Percentiles rank a stretch among this genome's conserved stretches.
Evolutionary conservation across 1,140 invertebrate genomes (phyloP).

Genomic region (Drosophila jambulina): DNA sequence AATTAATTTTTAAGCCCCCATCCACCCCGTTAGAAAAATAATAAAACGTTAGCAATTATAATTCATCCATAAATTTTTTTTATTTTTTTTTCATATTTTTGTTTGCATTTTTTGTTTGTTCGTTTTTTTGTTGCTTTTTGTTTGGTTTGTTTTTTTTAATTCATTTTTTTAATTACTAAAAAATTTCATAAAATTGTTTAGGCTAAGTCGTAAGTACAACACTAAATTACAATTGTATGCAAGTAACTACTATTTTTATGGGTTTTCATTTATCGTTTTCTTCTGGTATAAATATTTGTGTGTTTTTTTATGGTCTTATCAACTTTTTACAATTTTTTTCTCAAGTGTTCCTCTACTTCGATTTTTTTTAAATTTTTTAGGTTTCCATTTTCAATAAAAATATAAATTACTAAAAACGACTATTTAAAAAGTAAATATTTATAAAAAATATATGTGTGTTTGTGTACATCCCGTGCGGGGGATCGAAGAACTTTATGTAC

Average conservation of each 20-base stretch:
- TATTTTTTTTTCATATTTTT: slow-evolving; percentile 73
- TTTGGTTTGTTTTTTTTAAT: slow-evolving; percentile 68
- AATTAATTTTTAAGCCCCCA: too few relatives aligned
- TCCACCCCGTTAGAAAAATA: slow-evolving; percentile 22
- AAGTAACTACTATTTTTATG: slow-evolving; percentile 75
- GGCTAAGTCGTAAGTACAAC: slow-evolving; percentile 81
- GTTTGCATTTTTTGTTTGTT: slow-evolving; percentile 60
- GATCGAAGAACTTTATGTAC: slow-evolving; percentile 38
- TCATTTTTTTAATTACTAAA: slow-evolving; percentile 81
- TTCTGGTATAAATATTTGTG: slow-evolving; percentile 69
- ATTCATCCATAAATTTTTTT: slow-evolving; percentile 82
- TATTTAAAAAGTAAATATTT: slow-evolving; percentile 84
- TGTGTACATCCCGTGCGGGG: slow-evolving; percentile 24
- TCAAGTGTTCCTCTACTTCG: slow-evolving; percentile 39
- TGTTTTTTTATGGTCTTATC: slow-evolving; percentile 47
- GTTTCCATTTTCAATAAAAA: slow-evolving; percentile 75
- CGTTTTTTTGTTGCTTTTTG: slow-evolving; percentile 42
- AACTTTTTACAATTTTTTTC: slow-evolving; percentile 74
- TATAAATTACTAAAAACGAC: slow-evolving; percentile 84
- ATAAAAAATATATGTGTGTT: slow-evolving; percentile 70
- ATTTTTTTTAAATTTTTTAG: slow-evolving; percentile 53
- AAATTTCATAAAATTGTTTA: slow-evolving; percentile 84
- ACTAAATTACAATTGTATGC: slow-evolving; percentile 83
- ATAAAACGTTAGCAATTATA: slow-evolving; percentile 61
- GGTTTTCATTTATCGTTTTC: slow-evolving; percentile 38